These are phyloP conservation scores for Entomobrya multifasciata DNA, from an alignment of 2,888 invertebrate species.

Conservation along the genomic window DNA sequence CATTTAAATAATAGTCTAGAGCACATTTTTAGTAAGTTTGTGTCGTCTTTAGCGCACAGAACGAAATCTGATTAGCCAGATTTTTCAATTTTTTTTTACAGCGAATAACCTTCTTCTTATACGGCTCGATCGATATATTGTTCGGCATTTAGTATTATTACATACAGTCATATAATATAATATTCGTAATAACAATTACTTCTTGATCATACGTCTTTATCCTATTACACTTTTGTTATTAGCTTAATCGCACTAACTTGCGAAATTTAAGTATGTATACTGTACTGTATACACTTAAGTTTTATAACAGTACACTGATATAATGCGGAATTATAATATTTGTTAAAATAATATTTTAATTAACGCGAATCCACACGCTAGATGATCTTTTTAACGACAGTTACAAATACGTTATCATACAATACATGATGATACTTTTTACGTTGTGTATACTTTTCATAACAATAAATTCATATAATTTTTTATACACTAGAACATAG, in stretches of 20 bases:
- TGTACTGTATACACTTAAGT: background rate
- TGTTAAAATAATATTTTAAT: constrained; percentile 8
- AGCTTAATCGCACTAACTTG: no score
- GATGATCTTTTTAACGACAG: background rate
- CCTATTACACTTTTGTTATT: no score
- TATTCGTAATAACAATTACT: background rate
- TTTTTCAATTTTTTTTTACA: background rate
- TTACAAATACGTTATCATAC: constrained; percentile 8
- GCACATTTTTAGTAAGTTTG: background rate
- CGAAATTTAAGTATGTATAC: background rate
- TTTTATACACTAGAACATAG: constrained; percentile 28
- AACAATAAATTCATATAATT: constrained; percentile 36
- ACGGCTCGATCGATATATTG: constrained; percentile 30
- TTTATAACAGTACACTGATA: background rate
- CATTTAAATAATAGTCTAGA: no score
- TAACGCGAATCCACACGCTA: constrained; percentile 65
- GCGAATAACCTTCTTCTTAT: background rate
- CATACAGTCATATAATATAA: no score
- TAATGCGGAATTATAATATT: constrained; percentile 41
- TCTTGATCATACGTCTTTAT: background rate
- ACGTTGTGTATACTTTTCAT: constrained; percentile 40
- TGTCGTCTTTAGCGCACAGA: background rate
- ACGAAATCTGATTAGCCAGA: no score
- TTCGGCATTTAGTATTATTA: constrained; percentile 5
- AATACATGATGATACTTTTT: no score